phyloP scores from a whole-genome alignment of 92 coral and sea anemone genomes.

The Montipora capitata region DNA sequence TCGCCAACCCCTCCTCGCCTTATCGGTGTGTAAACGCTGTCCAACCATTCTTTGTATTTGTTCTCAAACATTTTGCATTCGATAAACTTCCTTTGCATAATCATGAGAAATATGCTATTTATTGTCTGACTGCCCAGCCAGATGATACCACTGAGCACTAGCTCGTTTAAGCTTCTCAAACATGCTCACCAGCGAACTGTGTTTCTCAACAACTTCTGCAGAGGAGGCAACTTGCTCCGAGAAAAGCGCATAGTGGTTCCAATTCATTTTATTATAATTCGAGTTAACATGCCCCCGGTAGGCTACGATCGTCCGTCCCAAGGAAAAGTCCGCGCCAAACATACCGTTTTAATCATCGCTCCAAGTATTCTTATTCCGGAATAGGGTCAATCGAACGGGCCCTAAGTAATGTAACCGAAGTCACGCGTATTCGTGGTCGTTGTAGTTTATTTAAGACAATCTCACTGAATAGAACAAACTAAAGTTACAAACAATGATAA shows the following conservation, averaged over 20 bases:
- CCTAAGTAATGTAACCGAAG: too few relatives aligned
- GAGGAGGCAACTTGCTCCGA: neutral
- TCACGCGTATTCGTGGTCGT: too few relatives aligned
- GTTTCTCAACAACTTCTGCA: neutral
- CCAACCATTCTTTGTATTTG: neutral
- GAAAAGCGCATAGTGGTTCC: neutral
- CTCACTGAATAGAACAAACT: too few relatives aligned
- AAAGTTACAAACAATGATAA: too few relatives aligned
- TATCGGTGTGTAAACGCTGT: neutral
- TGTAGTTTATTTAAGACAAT: too few relatives aligned
- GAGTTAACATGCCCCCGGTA: too few relatives aligned
- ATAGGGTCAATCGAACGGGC: too few relatives aligned
- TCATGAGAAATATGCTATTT: slow-evolving; percentile 4
- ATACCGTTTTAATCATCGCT: too few relatives aligned
- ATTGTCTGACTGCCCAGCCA: neutral
- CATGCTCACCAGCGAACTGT: neutral
- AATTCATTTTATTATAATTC: too few relatives aligned
- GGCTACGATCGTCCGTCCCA: slow-evolving; percentile 1
- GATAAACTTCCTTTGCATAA: neutral
- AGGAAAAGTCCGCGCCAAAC: neutral
- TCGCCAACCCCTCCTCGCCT: neutral
- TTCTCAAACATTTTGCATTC: neutral
- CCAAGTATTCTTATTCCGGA: too few relatives aligned
- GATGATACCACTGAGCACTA: slow-evolving; percentile 1
- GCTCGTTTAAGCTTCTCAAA: neutral